Evolutionary conservation across 2,113 vertebrate species (phyloP).

Genomic region (Erpornis zantholeuca): DNA sequence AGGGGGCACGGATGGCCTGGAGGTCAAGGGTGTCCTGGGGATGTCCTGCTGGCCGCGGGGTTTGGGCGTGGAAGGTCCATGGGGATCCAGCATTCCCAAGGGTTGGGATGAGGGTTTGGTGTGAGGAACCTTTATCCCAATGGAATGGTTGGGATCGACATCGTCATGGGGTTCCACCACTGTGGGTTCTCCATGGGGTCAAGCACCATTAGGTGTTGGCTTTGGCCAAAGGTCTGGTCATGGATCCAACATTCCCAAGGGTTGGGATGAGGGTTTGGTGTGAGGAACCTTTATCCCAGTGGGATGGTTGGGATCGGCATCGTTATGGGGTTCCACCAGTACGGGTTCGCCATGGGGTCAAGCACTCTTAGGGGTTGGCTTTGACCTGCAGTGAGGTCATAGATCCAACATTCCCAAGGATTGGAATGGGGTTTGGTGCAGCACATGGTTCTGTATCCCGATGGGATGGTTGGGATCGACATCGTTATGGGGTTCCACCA

Average conservation of each 20-base stretch:
- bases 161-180: too few species aligned
- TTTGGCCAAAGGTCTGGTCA: too few species aligned
- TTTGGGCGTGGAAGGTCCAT: fast-evolving
- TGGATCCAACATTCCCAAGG: neutral
- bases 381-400: neutral
- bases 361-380: neutral
- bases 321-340: neutral
- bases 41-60: neutral
- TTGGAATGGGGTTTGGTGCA: neutral
- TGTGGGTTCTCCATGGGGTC: too few species aligned
- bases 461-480: fast-evolving
- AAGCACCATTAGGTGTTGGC: too few species aligned
- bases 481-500: too few species aligned
- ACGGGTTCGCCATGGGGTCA: neutral
- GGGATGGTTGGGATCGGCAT: neutral
- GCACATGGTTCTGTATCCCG: too few species aligned
- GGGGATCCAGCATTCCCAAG: too few species aligned
- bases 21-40: neutral
- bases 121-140: too few species aligned
- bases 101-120: too few species aligned
- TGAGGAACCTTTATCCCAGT: fast-evolving
- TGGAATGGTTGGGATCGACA: too few species aligned
- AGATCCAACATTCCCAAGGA: neutral
- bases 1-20: fast-evolving
- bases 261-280: neutral